Conservation (phyloP, 1,140 invertebrate species). For the Solenopsis fugax region DNA sequence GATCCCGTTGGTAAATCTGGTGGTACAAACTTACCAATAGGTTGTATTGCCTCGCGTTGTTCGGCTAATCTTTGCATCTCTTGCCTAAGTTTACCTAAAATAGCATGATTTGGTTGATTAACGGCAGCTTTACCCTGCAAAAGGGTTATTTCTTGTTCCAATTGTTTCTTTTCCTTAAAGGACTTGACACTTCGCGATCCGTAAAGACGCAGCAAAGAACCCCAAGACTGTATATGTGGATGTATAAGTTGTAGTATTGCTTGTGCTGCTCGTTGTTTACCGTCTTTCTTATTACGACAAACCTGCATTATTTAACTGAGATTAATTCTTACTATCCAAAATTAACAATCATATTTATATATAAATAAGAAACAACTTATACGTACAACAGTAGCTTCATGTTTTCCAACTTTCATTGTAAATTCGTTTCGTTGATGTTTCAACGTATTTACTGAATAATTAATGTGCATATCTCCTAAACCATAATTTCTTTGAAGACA, state of each 20-base stretch:
- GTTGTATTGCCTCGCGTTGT: slow-evolving; percentile 89
- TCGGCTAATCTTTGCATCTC: slow-evolving; percentile 95
- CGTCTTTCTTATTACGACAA: slow-evolving; percentile 98
- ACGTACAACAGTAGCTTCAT: slow-evolving; percentile 92
- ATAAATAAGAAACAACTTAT: background rate
- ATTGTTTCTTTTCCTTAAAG: slow-evolving; percentile 97
- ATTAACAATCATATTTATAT: slow-evolving; percentile 15
- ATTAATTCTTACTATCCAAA: slow-evolving; percentile 15
- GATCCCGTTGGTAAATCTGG: slow-evolving; percentile 90
- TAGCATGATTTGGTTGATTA: slow-evolving; percentile 97
- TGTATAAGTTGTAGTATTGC: slow-evolving; percentile 96
- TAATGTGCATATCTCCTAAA: slow-evolving; percentile 94
- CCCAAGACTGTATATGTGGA: slow-evolving; percentile 98
- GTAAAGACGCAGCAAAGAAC: slow-evolving; percentile 96
- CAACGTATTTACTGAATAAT: slow-evolving; percentile 95
- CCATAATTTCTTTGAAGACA: slow-evolving; percentile 98
- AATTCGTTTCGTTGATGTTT: slow-evolving; percentile 98
- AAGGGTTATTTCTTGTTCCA: slow-evolving; percentile 97
- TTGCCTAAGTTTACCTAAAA: slow-evolving; percentile 94
- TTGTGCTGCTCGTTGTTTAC: slow-evolving; percentile 98
- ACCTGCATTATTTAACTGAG: slow-evolving; percentile 78
- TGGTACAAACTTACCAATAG: slow-evolving; percentile 91
- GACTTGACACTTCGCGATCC: slow-evolving; percentile 97
- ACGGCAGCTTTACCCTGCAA: slow-evolving; percentile 96
- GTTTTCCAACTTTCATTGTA: slow-evolving; percentile 97